phyloP scores from a whole-genome alignment of 2,113 vertebrate species.

The Hippocampus comes region DNA sequence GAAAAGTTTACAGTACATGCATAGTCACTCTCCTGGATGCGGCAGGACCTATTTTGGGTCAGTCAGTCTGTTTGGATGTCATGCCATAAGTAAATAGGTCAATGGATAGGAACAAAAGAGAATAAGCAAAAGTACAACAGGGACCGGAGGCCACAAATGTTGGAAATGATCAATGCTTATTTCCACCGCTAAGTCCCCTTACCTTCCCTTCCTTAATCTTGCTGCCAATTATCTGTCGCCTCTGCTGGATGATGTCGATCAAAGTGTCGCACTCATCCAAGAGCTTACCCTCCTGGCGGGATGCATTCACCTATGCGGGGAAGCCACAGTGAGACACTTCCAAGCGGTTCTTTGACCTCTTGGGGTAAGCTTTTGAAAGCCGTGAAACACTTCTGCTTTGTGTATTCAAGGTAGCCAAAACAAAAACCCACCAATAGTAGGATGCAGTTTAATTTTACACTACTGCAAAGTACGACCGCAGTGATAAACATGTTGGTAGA shows the following conservation, averaged over 20 bases:
- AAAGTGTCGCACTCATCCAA: conserved; percentile 93
- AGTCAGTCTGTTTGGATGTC: conserved; percentile 5
- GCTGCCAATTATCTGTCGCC: conserved; percentile 90
- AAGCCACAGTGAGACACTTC: conserved; percentile 5
- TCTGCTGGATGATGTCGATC: conserved; percentile 96
- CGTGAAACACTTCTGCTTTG: not conserved
- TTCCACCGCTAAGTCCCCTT: conserved; percentile 40
- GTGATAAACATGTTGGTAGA: no score
- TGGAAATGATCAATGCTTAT: conserved; percentile 5
- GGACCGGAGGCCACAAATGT: not conserved
- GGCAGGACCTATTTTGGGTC: conserved; percentile 37
- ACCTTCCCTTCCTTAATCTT: conserved; percentile 99
- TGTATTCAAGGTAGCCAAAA: no score
- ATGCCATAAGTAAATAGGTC: not conserved
- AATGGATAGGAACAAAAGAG: conserved; percentile 2
- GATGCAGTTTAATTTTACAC: no score
- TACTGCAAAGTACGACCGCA: no score
- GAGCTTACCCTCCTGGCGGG: conserved; percentile 90
- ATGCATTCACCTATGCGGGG: conserved; percentile 84
- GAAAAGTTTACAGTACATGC: conserved; percentile 27
- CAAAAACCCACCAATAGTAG: no score
- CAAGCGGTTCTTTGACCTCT: not conserved
- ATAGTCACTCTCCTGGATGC: conserved; percentile 35
- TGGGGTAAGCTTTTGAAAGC: not conserved
- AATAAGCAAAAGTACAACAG: not conserved